phyloP scores from a whole-genome alignment of 2,113 vertebrate species.

The Emydocephalus ijimae region DNA sequence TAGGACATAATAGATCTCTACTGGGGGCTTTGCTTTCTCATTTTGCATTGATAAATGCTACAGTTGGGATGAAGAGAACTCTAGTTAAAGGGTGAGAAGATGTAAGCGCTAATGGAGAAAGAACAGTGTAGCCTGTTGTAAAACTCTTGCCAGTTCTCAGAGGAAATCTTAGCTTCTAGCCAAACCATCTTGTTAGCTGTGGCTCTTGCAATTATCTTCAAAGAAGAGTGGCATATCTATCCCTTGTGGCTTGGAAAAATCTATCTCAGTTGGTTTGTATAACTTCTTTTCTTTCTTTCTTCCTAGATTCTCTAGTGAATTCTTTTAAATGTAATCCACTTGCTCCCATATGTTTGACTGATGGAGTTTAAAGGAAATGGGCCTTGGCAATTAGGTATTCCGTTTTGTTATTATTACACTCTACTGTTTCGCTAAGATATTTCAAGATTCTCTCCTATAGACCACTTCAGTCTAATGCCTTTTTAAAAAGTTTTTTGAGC shows the following conservation, averaged over 20 bases:
- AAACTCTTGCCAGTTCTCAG: not conserved
- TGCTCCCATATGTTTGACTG: not conserved
- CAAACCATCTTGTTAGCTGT: not conserved
- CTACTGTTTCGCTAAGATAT: not conserved
- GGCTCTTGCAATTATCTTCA: not conserved
- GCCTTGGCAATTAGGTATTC: not conserved
- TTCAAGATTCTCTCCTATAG: not conserved
- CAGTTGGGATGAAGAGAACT: not conserved
- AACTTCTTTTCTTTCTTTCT: not conserved
- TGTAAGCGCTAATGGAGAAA: not conserved
- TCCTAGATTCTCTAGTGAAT: not conserved
- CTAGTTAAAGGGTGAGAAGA: not conserved
- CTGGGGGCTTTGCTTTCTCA: not conserved
- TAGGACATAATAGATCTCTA: not conserved
- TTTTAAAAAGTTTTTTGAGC: not conserved
- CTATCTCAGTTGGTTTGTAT: not conserved
- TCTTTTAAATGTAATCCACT: not conserved
- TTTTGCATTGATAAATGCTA: not conserved
- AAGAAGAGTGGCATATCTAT: not conserved
- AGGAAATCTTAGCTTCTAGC: not conserved
- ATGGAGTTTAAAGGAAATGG: not conserved
- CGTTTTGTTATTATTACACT: conserved; percentile 11
- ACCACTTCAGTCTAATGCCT: not conserved
- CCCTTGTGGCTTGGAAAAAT: not conserved
- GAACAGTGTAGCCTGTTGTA: not conserved